Evolutionary conservation across 64 coral and sea anemone species (phyloP).

Genomic region (Exaiptasia diaphana): DNA sequence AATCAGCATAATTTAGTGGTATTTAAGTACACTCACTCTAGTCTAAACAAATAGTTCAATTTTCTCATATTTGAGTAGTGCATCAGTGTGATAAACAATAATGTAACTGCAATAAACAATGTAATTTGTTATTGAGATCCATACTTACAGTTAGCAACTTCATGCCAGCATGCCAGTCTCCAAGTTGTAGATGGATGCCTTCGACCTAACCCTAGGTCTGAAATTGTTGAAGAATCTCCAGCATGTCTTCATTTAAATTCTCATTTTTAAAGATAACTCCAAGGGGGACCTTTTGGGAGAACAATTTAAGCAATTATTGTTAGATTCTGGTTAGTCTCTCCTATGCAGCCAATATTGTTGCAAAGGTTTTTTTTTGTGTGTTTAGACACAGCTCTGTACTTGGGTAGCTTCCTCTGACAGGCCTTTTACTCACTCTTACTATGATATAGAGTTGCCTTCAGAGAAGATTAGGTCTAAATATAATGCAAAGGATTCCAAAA

Average conservation of each 20-base stretch:
- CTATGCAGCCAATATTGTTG: neutral
- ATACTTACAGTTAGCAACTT: neutral
- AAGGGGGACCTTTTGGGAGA: slow-evolving; percentile 12
- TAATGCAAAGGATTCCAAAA: no score
- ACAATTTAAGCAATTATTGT: neutral
- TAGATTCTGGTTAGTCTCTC: neutral
- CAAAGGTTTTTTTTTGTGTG: neutral
- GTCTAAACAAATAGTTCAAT: no score
- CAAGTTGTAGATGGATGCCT: slow-evolving; percentile 18
- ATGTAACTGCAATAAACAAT: neutral
- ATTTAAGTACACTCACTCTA: no score
- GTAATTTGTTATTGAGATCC: neutral
- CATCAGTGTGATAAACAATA: no score
- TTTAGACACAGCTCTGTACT: neutral
- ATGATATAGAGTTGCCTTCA: no score
- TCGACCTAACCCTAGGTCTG: slow-evolving; percentile 3
- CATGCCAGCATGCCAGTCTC: slow-evolving; percentile 18
- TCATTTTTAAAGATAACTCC: slow-evolving; percentile 52
- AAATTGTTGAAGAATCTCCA: slow-evolving; percentile 33
- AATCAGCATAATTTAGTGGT: neutral
- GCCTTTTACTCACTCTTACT: neutral
- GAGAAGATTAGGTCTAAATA: no score
- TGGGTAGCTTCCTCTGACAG: neutral
- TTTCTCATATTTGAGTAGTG: no score
- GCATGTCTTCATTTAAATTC: slow-evolving; percentile 42